These are phyloP conservation scores for Scopus umbretta DNA, from an alignment of 2,113 vertebrate genomes.

Conservation along the genomic window DNA sequence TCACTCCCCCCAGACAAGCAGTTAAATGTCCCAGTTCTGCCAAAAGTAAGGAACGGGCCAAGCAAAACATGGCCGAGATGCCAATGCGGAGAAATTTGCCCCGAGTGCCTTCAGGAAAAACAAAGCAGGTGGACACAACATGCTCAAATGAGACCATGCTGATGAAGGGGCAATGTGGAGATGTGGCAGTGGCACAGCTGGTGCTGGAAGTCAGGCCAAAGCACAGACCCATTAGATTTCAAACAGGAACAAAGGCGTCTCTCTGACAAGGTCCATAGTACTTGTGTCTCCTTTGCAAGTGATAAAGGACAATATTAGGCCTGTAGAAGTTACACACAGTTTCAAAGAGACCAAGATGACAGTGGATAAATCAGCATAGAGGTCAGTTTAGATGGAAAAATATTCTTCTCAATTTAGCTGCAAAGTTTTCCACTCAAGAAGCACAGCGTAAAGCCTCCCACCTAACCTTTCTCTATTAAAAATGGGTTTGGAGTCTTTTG, in stretches of 20 bases:
- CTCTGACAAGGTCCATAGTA: not conserved
- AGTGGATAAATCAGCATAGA: conserved; percentile 4
- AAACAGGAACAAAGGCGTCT: not conserved
- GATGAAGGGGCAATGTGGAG: not conserved
- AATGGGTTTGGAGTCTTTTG: not conserved
- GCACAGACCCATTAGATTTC: not conserved
- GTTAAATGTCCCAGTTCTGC: not conserved
- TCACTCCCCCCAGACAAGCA: not conserved
- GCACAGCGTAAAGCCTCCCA: not conserved
- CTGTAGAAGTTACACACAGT: not conserved
- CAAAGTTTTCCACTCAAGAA: not conserved
- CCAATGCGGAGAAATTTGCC: not conserved
- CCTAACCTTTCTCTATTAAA: conserved; percentile 1
- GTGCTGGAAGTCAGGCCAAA: not conserved
- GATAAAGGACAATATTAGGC: not conserved
- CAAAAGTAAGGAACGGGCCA: not conserved
- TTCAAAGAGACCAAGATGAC: not conserved
- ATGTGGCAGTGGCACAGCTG: not conserved
- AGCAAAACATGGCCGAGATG: not conserved
- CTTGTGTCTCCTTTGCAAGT: not conserved
- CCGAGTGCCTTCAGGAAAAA: not conserved
- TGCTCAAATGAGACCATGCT: not conserved
- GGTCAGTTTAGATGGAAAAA: conserved; percentile 33
- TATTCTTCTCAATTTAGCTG: conserved; percentile 21
- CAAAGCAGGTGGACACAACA: not conserved